Evolutionary conservation across 2,888 invertebrate species (phyloP).

Genomic region (Patella caerulea): DNA sequence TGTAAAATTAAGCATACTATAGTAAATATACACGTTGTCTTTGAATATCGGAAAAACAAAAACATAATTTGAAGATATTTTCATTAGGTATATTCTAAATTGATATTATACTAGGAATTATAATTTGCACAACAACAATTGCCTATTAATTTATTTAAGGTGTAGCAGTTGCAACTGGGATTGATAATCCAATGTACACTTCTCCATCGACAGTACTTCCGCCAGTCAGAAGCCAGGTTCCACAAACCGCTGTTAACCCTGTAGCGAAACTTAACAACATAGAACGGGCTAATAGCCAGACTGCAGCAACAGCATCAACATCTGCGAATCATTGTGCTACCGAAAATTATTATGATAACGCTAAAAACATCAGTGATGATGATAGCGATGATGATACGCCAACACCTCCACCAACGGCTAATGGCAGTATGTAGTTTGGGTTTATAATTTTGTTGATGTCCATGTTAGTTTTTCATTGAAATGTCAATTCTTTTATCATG

Average conservation of each 20-base stretch:
- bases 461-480: too few relatives aligned
- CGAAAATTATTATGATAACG: neutral
- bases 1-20: too few relatives aligned
- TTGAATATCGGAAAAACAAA: too few relatives aligned
- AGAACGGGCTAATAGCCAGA: neutral
- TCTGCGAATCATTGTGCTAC: neutral
- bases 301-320: neutral
- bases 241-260: neutral
- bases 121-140: too few relatives aligned
- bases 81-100: too few relatives aligned
- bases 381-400: neutral
- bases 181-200: constrained; percentile 25
- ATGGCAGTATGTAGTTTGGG: too few relatives aligned
- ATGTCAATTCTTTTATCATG: too few relatives aligned
- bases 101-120: too few relatives aligned
- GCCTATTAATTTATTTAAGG: neutral
- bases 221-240: neutral
- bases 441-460: too few relatives aligned
- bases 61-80: too few relatives aligned
- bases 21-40: too few relatives aligned
- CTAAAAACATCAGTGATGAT: constrained; percentile 6
- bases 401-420: too few relatives aligned
- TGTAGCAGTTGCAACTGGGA: neutral
- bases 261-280: neutral
- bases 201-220: neutral